Base-by-base conservation (phyloP, 64 coral and sea anemone species). In the Montipora capricornis region DNA sequence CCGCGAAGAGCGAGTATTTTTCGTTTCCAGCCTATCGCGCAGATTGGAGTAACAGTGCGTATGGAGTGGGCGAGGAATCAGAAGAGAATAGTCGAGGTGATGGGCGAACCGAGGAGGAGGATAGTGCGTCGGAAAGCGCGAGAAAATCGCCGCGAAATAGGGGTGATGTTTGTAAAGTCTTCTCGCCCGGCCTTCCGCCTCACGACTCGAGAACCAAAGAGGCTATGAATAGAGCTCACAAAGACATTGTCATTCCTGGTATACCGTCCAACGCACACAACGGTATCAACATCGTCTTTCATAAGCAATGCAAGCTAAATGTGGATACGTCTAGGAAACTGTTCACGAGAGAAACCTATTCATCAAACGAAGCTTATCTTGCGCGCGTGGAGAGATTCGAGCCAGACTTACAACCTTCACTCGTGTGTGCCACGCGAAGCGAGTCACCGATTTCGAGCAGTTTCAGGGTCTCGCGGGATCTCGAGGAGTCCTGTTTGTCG, bases 1-100 rank as follows among this genome's bases (percentile, higher is more conserved):
- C 48, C 13, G 17, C 48, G 16, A 86, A 51, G 66, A 86, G 82
- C 47, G 82, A 86, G 66, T 93, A 93, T 45, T 66, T 93, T 44
- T 93, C 92, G 12, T 93, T 93, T 74, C 92, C 92, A 48, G 92
- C 92, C 13, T 93, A 93, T 87, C 75, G 92, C 19, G 74, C 92
- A 17, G 92, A 93, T 67, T 71, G 80, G 60, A 79, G 70, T 20
- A 75, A 68, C 5, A 59, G 74, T 26, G 15, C 48, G 5, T 49
- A 83, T 44, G 77, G 75, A 3, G 22, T 13, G 10, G 66, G 47
- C 15, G 80, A 68, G 20, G 84, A 88, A 22, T 88, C 83, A 2
- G 85, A 88, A 17, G 48, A 88, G 5, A 67, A 74, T 2, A 58
- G 88, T 17, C 47, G 53, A 6, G 84, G 88, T 10, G 61, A 59